phyloP scores from a whole-genome alignment of 2,797 vertebrate genomes.

The Hirundo rustica region DNA sequence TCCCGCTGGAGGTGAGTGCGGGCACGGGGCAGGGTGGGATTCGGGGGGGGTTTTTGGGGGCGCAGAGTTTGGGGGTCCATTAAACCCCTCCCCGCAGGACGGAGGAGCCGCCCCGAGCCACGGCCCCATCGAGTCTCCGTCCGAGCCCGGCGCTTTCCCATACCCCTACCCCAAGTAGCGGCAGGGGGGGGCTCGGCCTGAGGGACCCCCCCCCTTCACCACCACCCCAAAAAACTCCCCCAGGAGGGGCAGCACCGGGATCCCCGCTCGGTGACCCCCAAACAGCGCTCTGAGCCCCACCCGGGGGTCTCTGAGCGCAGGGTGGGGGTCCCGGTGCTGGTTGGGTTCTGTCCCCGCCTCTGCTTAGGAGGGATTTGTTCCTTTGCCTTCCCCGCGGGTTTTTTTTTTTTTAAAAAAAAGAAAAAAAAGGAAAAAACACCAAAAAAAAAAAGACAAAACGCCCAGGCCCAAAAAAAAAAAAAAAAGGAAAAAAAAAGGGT shows the following conservation, averaged over 20 bases:
- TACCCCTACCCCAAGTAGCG: slow-evolving; percentile 92
- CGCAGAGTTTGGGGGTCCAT: not conserved
- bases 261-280: not conserved
- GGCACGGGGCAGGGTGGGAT: not conserved
- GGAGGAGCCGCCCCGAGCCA: slow-evolving; percentile 84
- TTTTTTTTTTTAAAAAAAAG: no score
- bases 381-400: no score
- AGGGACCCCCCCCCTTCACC: not conserved
- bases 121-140: slow-evolving; percentile 86
- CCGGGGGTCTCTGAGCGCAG: no score
- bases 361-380: no score
- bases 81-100: slow-evolving; percentile 76
- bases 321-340: not conserved
- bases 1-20: slow-evolving; percentile 86
- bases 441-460: no score
- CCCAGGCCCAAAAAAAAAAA: no score
- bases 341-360: no score
- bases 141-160: slow-evolving; percentile 88
- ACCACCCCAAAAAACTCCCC: no score
- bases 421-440: no score
- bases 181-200: not conserved
- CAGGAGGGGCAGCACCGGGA: not conserved
- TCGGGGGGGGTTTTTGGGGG: not conserved
- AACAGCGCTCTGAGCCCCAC: not conserved
- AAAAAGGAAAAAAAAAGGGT: not conserved